Conservation (phyloP, 2,888 invertebrate genomes). For the Dione vanillae region DNA sequence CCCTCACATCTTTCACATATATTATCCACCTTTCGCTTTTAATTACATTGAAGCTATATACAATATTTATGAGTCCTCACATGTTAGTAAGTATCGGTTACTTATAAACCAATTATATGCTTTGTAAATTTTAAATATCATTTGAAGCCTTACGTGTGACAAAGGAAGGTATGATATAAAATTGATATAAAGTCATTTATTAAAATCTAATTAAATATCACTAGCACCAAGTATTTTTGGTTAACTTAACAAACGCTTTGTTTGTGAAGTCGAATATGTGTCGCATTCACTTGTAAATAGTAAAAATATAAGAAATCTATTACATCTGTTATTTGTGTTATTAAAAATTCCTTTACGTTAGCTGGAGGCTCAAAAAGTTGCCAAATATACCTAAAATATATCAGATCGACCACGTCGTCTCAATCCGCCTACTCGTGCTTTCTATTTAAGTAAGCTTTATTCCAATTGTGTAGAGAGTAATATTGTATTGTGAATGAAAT, state of each 20-base stretch:
- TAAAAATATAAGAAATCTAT: background rate
- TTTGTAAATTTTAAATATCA: slow-evolving; percentile 16
- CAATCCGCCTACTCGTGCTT: slow-evolving; percentile 1
- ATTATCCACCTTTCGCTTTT: slow-evolving; percentile 1
- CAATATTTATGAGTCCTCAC: slow-evolving; percentile 1
- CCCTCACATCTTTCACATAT: slow-evolving; percentile 6
- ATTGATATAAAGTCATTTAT: background rate
- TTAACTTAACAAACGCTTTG: background rate
- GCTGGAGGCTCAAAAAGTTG: background rate
- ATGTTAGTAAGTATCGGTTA: slow-evolving; percentile 1
- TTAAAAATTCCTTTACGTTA: background rate
- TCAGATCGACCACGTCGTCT: slow-evolving; percentile 4
- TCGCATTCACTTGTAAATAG: background rate
- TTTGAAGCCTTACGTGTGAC: slow-evolving; percentile 12
- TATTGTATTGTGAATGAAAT: slow-evolving; percentile 9
- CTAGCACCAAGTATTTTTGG: background rate
- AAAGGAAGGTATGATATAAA: background rate
- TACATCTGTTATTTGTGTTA: background rate
- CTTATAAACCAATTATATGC: slow-evolving; percentile 22
- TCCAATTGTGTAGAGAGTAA: slow-evolving; percentile 8
- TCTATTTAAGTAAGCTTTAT: slow-evolving; percentile 16
- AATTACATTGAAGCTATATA: slow-evolving; percentile 9
- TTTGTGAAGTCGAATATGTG: background rate
- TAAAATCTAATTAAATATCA: background rate
- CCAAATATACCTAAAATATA: slow-evolving; percentile 8